Base-by-base conservation (phyloP, 2,797 vertebrate species). In the Parotocinclus haroldoi region DNA sequence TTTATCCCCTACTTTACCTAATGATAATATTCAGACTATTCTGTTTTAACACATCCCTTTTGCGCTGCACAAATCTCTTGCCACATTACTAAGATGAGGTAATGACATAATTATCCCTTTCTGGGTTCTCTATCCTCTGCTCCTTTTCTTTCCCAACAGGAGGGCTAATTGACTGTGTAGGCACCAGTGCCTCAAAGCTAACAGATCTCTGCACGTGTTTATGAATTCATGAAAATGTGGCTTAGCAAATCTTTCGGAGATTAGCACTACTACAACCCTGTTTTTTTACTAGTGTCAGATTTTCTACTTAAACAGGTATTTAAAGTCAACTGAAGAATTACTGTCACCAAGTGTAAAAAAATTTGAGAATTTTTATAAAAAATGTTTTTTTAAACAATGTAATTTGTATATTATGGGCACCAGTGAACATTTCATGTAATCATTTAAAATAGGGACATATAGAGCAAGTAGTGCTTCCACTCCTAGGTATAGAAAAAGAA, bases 131-230 rank as follows among this genome's bases (percentile, higher is more conserved):
- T 27, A 52, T 14, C n/a, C 42, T 48, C 19, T 61, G 13, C 48
- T 73, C 57, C 52, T 53, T 53, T 46, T 58, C 57, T 19, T 54
- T 19, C 46, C 61, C 19, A 16, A 74, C 39, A 54, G 58, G 74
- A 19, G 51, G 64, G 66, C 74, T 77, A 78, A 78, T 75, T 77
- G 69, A 75, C 64, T 69, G 68, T 42, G 55, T 71, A 76, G 61
- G 65, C 75, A 58, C 72, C 27, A 27, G 27, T 27, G 27, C 27
- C 51, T 68, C 66, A 67, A 72, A 74, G 53, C 68, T 59, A 63
- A 73, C 71, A 68, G 27, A 27, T 27, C 27, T 27, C 5, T 57
- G 68, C 36, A 40, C 51, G 58, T 54, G 55, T 69, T 76, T 71
- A 77, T 19, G 46, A 72, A 74, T 75, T 74, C 73, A 75, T 71